Evolutionary conservation across 2,113 vertebrate species (phyloP).

Genomic region (Rhinoderma darwinii): DNA sequence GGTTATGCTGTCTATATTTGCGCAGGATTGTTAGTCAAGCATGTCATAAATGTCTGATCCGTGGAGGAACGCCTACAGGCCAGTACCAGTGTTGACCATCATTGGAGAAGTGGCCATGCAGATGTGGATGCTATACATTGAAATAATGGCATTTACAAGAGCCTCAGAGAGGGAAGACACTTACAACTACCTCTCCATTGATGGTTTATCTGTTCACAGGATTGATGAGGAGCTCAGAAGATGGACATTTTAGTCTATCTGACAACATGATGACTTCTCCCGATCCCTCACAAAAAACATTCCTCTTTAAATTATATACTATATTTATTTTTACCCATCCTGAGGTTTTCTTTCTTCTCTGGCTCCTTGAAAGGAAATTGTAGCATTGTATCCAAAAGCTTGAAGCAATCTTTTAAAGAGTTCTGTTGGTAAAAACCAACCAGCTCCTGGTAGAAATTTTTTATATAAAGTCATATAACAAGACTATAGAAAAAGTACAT

Average conservation of each 20-base stretch:
- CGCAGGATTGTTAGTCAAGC: background rate
- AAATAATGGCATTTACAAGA: background rate
- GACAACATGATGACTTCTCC: background rate
- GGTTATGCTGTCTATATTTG: background rate
- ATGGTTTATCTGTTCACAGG: background rate
- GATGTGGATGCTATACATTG: background rate
- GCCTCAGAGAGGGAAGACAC: background rate
- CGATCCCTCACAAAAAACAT: background rate
- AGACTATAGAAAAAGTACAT: background rate
- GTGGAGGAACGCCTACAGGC: background rate
- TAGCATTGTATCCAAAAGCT: constrained; percentile 83
- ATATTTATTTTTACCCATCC: constrained; percentile 1
- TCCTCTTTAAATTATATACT: background rate
- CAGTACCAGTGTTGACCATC: background rate
- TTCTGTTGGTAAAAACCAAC: constrained; percentile 87
- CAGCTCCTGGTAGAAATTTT: constrained; percentile 75
- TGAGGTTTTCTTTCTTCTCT: constrained; percentile 71
- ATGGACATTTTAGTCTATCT: background rate
- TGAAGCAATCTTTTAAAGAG: constrained; percentile 91
- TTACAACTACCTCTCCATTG: background rate
- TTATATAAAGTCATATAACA: background rate
- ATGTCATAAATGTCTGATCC: background rate
- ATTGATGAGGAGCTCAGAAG: background rate
- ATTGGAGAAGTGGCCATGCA: background rate
- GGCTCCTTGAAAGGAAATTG: constrained; percentile 84